A percentile compares a stretch with the other conserved stretches of the same genome.
Conservation (phyloP, 2,888 invertebrate species). For the Microplitis deprimator region DNA sequence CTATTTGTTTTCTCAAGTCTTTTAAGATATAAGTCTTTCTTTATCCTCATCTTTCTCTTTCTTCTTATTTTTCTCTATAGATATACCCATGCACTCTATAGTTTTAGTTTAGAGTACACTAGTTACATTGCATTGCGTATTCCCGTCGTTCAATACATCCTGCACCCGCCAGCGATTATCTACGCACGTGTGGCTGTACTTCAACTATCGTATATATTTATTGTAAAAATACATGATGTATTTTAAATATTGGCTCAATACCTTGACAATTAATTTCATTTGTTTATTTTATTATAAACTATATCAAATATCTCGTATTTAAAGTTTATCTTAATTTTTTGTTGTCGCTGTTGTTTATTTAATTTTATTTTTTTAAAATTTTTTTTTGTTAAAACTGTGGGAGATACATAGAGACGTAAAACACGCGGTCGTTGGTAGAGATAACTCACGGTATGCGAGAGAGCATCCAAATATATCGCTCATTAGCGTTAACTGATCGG, state of each 20-base stretch:
- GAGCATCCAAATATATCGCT: slow-evolving; percentile 59
- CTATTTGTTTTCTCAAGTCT: slow-evolving; percentile 8
- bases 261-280: not conserved
- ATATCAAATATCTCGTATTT: not conserved
- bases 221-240: not conserved
- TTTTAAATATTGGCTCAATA: not conserved
- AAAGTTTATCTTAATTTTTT: not conserved
- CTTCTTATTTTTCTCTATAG: not conserved
- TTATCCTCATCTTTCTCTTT: slow-evolving; percentile 8
- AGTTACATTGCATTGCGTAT: slow-evolving; percentile 18
- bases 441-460: slow-evolving; percentile 30
- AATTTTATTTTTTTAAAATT: not conserved
- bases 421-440: slow-evolving; percentile 23
- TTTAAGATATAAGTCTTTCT: slow-evolving; percentile 17
- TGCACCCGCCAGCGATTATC: slow-evolving; percentile 34
- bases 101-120: not conserved
- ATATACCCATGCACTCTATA: not conserved
- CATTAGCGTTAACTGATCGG: slow-evolving; percentile 63
- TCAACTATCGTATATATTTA: not conserved
- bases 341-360: not conserved
- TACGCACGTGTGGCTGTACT: slow-evolving; percentile 36
- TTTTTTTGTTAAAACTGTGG: slow-evolving; percentile 8
- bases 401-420: slow-evolving; percentile 32
- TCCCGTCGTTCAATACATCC: slow-evolving; percentile 23
- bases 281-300: not conserved